Conservation (phyloP, 2,113 vertebrate species). For the Zapornia atra region DNA sequence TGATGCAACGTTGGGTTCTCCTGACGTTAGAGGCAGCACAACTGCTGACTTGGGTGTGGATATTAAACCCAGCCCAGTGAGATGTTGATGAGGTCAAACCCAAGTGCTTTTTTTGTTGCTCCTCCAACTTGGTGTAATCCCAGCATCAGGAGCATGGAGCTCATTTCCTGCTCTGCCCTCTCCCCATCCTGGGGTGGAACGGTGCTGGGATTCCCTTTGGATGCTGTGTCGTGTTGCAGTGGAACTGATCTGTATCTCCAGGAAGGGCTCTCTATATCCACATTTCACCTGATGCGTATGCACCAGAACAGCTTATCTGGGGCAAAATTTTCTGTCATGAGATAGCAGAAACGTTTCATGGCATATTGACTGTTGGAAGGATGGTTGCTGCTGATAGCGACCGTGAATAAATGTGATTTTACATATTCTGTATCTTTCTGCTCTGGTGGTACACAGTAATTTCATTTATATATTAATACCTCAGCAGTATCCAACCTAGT, state of each 20-base stretch:
- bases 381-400: accelerated
- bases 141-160: accelerated
- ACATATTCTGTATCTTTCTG: background rate
- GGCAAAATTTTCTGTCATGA: background rate
- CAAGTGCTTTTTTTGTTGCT: background rate
- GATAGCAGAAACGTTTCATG: background rate
- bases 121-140: background rate
- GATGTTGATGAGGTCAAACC: background rate
- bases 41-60: background rate
- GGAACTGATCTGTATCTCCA: background rate
- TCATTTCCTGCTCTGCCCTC: accelerated
- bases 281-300: accelerated
- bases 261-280: accelerated
- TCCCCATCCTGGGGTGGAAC: accelerated
- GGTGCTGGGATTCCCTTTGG: background rate
- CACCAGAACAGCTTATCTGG: background rate
- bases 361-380: background rate
- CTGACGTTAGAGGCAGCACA: background rate
- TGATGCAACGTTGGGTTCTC: background rate
- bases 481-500: background rate
- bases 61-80: background rate
- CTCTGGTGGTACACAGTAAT: background rate
- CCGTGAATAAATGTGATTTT: background rate
- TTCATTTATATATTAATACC: background rate
- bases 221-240: accelerated